phyloP scores from a whole-genome alignment of 2,797 vertebrate genomes.

The Hydrolagus colliei region DNA sequence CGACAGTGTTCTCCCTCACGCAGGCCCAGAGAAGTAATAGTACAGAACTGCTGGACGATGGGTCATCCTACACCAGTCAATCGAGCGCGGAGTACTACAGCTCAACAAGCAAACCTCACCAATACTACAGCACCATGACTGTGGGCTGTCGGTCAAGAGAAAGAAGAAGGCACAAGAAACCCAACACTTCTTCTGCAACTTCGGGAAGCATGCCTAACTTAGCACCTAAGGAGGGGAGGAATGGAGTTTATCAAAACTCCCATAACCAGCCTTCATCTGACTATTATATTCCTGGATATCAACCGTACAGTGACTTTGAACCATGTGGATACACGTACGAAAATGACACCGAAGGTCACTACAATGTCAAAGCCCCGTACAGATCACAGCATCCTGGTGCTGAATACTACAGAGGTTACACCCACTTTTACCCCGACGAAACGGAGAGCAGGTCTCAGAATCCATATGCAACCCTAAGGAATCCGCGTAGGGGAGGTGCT shows the following conservation, averaged over 20 bases:
- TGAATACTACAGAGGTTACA: slow-evolving; percentile 58
- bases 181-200: slow-evolving; percentile 64
- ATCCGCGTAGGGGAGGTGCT: slow-evolving; percentile 65
- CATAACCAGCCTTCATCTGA: slow-evolving; percentile 65
- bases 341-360: slow-evolving; percentile 83
- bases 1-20: slow-evolving; percentile 56
- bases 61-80: slow-evolving; percentile 92
- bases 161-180: slow-evolving; percentile 71
- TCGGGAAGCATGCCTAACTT: slow-evolving; percentile 95
- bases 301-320: slow-evolving; percentile 61
- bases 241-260: slow-evolving; percentile 56
- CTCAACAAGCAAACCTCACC: slow-evolving; percentile 53
- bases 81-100: slow-evolving; percentile 80
- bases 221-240: slow-evolving; percentile 67
- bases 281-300: slow-evolving; percentile 77
- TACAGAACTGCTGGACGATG: slow-evolving; percentile 86
- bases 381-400: slow-evolving; percentile 56
- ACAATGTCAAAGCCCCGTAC: slow-evolving; percentile 76
- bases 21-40: slow-evolving; percentile 82
- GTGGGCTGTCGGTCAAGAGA: slow-evolving; percentile 65
- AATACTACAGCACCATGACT: slow-evolving; percentile 57
- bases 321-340: slow-evolving; percentile 73
- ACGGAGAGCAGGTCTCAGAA: slow-evolving; percentile 69
- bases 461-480: slow-evolving; percentile 79
- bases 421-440: slow-evolving; percentile 64